phyloP scores from a whole-genome alignment of 2,888 invertebrate species.

The Onchidella celtica region DNA sequence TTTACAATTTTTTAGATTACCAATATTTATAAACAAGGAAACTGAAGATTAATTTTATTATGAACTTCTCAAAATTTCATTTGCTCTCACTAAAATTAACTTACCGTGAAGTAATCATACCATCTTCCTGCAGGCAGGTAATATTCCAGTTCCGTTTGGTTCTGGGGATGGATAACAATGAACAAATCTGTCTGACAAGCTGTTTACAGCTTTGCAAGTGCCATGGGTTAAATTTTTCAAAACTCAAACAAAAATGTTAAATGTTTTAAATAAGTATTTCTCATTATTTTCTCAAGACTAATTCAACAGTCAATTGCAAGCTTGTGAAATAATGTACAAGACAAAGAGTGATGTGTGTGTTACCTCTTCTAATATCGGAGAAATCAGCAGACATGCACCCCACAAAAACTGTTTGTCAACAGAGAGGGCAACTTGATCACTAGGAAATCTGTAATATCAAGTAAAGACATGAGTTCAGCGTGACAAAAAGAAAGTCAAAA shows the following conservation, averaged over 20 bases:
- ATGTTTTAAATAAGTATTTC: too few relatives aligned
- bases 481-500: not conserved
- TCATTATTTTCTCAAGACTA: not conserved
- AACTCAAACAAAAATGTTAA: not conserved
- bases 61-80: too few relatives aligned
- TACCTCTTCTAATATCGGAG: slow-evolving; percentile 74
- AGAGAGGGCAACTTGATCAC: slow-evolving; percentile 61
- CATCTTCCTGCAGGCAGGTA: slow-evolving; percentile 70
- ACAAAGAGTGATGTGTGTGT: not conserved
- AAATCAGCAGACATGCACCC: slow-evolving; percentile 80
- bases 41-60: too few relatives aligned
- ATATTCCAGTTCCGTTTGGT: slow-evolving; percentile 59
- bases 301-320: not conserved
- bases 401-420: slow-evolving; percentile 78
- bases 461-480: not conserved
- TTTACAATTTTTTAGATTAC: too few relatives aligned
- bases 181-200: not conserved
- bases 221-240: too few relatives aligned
- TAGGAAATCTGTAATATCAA: slow-evolving; percentile 65
- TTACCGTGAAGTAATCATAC: slow-evolving; percentile 74
- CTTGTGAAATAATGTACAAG: too few relatives aligned
- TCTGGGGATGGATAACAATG: slow-evolving; percentile 48
- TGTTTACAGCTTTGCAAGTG: too few relatives aligned
- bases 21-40: too few relatives aligned
- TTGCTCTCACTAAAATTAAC: too few relatives aligned